These are phyloP conservation scores for Poeciliopsis prolifica DNA, from an alignment of 2,113 vertebrate genomes.

Conservation along the genomic window DNA sequence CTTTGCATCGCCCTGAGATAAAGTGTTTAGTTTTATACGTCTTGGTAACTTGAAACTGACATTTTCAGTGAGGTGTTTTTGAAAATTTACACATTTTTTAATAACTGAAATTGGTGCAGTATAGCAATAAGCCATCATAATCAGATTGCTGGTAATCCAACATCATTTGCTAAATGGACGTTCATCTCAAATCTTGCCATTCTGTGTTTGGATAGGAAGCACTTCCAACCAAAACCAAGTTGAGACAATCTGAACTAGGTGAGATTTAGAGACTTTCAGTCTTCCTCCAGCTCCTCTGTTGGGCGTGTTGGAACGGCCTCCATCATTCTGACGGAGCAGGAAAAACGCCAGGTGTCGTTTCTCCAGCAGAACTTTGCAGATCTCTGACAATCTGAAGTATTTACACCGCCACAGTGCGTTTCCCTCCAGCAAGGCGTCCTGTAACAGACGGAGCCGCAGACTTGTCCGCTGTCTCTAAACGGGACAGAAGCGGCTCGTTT, in stretches of 20 bases:
- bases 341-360: constrained; percentile 40
- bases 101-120: background rate
- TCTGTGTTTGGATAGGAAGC: background rate
- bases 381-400: constrained; percentile 60
- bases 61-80: background rate
- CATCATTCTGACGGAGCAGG: constrained; percentile 21
- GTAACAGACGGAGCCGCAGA: constrained; percentile 52
- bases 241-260: background rate
- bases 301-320: constrained; percentile 20
- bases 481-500: constrained; percentile 1
- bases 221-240: background rate
- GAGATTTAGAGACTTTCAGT: background rate
- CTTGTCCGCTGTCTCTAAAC: constrained; percentile 17
- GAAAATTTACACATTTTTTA: background rate
- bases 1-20: background rate
- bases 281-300: background rate
- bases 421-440: constrained; percentile 45
- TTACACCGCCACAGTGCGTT: constrained; percentile 49
- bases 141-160: background rate
- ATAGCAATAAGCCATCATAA: background rate
- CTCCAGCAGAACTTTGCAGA: constrained; percentile 41
- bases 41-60: no score
- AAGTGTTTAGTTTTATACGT: background rate
- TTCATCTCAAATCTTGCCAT: background rate
- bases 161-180: background rate